These are phyloP conservation scores for Dynastes tityus DNA, from an alignment of 2,888 invertebrate species.

Conservation along the genomic window DNA sequence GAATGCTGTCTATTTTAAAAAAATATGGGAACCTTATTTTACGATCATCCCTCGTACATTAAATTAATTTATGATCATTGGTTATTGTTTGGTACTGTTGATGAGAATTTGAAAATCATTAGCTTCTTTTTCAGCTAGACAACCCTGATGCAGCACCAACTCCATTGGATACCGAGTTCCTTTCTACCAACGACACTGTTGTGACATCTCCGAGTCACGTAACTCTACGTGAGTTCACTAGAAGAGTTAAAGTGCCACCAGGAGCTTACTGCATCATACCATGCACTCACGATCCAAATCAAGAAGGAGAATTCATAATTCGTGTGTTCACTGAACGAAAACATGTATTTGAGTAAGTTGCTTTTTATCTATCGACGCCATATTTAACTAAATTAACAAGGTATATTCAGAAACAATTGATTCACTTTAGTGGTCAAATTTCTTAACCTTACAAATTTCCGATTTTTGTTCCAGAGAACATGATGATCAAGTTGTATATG, in stretches of 20 bases:
- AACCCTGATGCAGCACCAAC: constrained; percentile 13
- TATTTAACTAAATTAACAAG: no score
- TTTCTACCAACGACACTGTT: background rate
- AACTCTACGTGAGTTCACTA: constrained; percentile 21
- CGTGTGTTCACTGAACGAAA: constrained; percentile 24
- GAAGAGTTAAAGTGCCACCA: constrained; percentile 18
- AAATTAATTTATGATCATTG: no score
- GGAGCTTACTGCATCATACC: constrained; percentile 33
- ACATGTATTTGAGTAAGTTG: constrained; percentile 32
- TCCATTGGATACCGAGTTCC: constrained; percentile 4
- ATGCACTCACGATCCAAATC: constrained; percentile 24
- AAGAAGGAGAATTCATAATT: constrained; percentile 32
- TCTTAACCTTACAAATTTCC: no score
- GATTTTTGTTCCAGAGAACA: constrained; percentile 11
- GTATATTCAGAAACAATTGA: no score
- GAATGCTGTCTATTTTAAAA: no score
- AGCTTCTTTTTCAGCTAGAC: background rate
- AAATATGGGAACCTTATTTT: background rate
- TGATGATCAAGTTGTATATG: constrained; percentile 18
- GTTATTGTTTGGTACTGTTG: no score
- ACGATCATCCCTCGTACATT: background rate
- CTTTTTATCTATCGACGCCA: background rate
- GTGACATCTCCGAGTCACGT: background rate
- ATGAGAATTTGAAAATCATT: no score
- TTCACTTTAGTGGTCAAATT: no score